Evolutionary conservation across 2,888 invertebrate species (phyloP).

Genomic region (Serrognathus titanus): DNA sequence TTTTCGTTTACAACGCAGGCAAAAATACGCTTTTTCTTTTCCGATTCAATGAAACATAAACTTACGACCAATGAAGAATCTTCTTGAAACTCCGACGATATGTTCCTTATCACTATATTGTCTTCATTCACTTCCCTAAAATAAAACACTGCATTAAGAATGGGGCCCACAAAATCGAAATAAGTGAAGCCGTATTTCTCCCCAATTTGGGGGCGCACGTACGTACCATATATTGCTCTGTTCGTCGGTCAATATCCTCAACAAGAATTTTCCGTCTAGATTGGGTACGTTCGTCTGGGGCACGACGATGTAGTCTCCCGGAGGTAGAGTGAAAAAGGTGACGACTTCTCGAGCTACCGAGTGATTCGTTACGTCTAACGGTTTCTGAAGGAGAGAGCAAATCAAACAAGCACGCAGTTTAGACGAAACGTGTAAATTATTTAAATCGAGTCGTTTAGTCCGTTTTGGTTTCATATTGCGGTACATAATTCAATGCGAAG

Average conservation of each 20-base stretch:
- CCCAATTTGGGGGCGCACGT: not conserved
- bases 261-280: conserved; percentile 67
- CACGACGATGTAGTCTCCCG: conserved; percentile 71
- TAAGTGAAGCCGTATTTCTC: too few relatives aligned
- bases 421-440: too few relatives aligned
- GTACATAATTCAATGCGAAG: not conserved
- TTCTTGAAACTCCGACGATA: conserved; percentile 59
- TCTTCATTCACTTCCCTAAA: conserved; percentile 74
- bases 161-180: too few relatives aligned
- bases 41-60: too few relatives aligned
- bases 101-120: conserved; percentile 65
- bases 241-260: conserved; percentile 69
- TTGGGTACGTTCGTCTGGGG: conserved; percentile 68
- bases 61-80: conserved; percentile 56
- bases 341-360: conserved; percentile 65
- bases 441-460: too few relatives aligned
- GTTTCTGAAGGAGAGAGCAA: conserved; percentile 51
- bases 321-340: conserved; percentile 70
- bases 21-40: too few relatives aligned
- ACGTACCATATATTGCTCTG: conserved; percentile 68
- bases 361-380: conserved; percentile 66
- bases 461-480: too few relatives aligned
- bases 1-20: too few relatives aligned
- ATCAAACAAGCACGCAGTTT: not conserved
- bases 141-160: conserved; percentile 14